Evolutionary conservation across 1,140 invertebrate species (phyloP).

Genomic region (Ctenoplectra terminalis): DNA sequence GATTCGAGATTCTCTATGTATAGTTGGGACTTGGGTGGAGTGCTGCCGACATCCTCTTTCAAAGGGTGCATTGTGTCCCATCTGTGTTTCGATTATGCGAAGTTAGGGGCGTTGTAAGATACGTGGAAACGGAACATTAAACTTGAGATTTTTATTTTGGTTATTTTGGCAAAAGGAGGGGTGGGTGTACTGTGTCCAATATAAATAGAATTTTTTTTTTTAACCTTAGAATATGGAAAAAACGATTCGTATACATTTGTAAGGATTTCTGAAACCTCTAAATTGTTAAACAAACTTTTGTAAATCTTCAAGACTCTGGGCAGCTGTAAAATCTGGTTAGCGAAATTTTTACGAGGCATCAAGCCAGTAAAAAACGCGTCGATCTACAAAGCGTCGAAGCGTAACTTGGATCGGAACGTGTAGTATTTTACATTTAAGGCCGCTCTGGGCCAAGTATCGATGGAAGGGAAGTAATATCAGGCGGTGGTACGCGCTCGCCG

Average conservation of each 20-base stretch:
- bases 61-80: background rate
- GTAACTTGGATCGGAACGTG: conserved; percentile 35
- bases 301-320: no score
- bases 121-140: background rate
- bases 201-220: no score
- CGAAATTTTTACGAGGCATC: background rate
- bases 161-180: background rate
- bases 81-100: background rate
- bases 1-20: background rate
- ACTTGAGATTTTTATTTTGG: no score
- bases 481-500: background rate
- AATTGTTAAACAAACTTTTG: no score
- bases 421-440: conserved; percentile 55
- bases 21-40: no score
- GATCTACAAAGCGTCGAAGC: background rate
- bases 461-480: conserved; percentile 57
- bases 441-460: conserved; percentile 36
- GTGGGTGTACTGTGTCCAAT: no score
- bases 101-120: background rate
- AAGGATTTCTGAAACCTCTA: no score
- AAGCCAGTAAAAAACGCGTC: background rate
- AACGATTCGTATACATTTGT: no score
- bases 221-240: no score
- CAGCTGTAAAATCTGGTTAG: background rate
- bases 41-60: background rate